Base-by-base conservation (phyloP, 2,888 invertebrate species). In the Tipula unca region DNA sequence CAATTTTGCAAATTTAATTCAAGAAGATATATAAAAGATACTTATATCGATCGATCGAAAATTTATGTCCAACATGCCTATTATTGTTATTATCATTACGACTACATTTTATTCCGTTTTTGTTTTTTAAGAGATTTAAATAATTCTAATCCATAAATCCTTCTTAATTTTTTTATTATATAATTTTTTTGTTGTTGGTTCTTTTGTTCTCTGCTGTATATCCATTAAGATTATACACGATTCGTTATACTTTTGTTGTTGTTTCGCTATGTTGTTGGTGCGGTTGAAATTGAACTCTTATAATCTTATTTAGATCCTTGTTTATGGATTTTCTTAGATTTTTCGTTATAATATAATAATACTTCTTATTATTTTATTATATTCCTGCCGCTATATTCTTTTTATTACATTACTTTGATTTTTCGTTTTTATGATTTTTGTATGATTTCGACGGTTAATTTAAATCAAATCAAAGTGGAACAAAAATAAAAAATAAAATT, bases 271-370 rank as follows among this genome's bases (percentile, higher is more conserved):
- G n/a, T n/a, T n/a, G n/a, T n/a, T n/a, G n/a, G n/a, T n/a, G n/a
- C n/a, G 69, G 69, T 69, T 69, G 69, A 69, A 69, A 69, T 69
- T 69, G 69, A 69, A 69, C 69, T 69, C 69, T 69, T 69, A 69
- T 69, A 69, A 69, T 69, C 69, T 69, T 69, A 69, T 69, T 69
- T 69, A 69, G 25, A 69, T 69, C 69, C 69, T 69, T 69, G 69
- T 69, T 69, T 69, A 69, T 69, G 69, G 25, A 20, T 69, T 69
- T 69, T 69, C 25, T 20, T 25, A 69, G 69, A 69, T 69, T 25
- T 69, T 25, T 69, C 69, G 69, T 25, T 69, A 48, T 48, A 17
- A 3, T 14, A 42, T n/a, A 10, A 10, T 48, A 48, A 17, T 69
- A 17, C 69, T 69, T 69, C 69, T 69, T 69, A 69, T 25, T 13